Percentiles rank a stretch among this genome's conserved stretches.
phyloP scores from a whole-genome alignment of 2,113 vertebrate genomes.

The Xiphias gladius region DNA sequence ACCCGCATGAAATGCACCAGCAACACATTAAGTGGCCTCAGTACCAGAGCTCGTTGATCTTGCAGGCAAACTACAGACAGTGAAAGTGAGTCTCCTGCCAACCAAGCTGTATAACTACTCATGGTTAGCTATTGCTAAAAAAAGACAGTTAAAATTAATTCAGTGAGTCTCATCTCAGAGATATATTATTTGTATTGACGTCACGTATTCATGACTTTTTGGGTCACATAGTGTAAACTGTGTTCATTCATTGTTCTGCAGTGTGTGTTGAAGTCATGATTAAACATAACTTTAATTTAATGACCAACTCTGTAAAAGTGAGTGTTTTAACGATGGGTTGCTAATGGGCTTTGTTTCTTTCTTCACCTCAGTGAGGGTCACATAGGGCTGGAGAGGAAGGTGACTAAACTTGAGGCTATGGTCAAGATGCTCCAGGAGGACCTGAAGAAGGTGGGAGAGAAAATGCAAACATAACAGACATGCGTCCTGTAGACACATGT shows the following conservation, averaged over 20 bases:
- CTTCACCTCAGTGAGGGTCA: constrained; percentile 88
- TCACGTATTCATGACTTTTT: not conserved
- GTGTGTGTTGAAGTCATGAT: not conserved
- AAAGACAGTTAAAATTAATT: too few relatives aligned
- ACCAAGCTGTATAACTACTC: not conserved
- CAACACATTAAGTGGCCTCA: not conserved
- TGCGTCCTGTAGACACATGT: not conserved
- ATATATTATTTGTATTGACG: not conserved
- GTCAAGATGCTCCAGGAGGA: constrained; percentile 97
- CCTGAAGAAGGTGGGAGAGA: constrained; percentile 91
- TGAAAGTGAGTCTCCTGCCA: not conserved
- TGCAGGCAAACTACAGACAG: not conserved
- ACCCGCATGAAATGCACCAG: not conserved
- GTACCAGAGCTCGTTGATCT: too few relatives aligned
- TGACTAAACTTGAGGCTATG: constrained; percentile 95
- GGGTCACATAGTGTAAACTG: not conserved
- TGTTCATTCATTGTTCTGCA: too few relatives aligned
- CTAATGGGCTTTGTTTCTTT: not conserved
- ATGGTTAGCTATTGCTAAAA: not conserved
- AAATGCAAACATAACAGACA: constrained; percentile 7
- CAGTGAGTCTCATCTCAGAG: not conserved
- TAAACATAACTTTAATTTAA: not conserved
- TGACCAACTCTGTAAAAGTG: not conserved
- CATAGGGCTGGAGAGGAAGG: constrained; percentile 93
- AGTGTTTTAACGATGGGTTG: not conserved